phyloP scores from a whole-genome alignment of 2,797 vertebrate species.

The Betta splendens region DNA sequence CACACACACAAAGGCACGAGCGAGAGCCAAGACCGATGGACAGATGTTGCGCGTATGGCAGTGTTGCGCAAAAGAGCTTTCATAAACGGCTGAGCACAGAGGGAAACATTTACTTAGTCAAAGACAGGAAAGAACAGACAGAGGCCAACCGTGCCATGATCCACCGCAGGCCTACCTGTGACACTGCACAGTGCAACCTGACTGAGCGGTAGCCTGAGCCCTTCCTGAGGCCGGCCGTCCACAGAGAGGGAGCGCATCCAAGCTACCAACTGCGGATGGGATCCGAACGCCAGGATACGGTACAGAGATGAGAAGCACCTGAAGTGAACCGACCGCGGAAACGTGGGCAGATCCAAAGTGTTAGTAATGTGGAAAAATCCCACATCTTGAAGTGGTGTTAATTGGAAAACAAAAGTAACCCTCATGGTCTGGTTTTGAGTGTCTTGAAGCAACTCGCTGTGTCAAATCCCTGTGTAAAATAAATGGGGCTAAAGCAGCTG shows the following conservation, averaged over 20 bases:
- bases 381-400: conserved; percentile 12
- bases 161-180: conserved; percentile 65
- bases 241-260: conserved; percentile 22
- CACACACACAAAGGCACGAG: conserved; percentile 14
- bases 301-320: conserved; percentile 11
- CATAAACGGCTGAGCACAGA: conserved; percentile 69
- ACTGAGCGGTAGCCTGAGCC: conserved; percentile 52
- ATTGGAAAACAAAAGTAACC: not conserved
- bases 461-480: not conserved
- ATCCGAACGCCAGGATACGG: conserved; percentile 22
- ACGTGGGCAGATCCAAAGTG: conserved; percentile 3
- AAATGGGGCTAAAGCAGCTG: not conserved
- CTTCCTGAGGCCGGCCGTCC: conserved; percentile 39
- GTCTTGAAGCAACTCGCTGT: conserved; percentile 1
- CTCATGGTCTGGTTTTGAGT: conserved; percentile 8
- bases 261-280: conserved; percentile 6
- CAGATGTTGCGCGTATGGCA: conserved; percentile 67
- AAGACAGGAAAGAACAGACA: conserved; percentile 72
- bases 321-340: conserved; percentile 16
- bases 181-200: conserved; percentile 58
- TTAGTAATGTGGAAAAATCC: conserved; percentile 11
- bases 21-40: conserved; percentile 66
- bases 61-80: conserved; percentile 67
- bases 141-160: conserved; percentile 70
- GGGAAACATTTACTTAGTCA: conserved; percentile 77